Conservation (phyloP, 2,797 vertebrate genomes). For the Haliaeetus vocifer region DNA sequence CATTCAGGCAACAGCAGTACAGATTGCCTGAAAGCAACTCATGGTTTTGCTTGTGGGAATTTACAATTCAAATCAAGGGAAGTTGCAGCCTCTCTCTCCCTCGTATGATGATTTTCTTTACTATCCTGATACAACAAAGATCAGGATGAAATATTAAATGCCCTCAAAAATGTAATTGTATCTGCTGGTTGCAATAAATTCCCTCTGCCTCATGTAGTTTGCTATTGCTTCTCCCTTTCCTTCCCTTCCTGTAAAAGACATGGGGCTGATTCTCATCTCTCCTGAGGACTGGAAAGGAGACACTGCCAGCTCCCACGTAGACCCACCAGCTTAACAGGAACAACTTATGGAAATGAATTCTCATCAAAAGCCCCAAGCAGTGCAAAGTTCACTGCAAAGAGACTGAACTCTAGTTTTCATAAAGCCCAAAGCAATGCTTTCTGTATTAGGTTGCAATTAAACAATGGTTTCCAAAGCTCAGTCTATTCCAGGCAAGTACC, state of each 20-base stretch:
- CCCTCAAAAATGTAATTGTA: constrained; percentile 46
- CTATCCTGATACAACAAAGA: constrained; percentile 11
- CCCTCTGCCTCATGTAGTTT: constrained; percentile 8
- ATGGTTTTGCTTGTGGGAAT: constrained; percentile 1
- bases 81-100: neutral
- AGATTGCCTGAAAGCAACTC: neutral
- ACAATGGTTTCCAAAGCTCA: neutral
- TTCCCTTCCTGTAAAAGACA: neutral
- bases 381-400: neutral
- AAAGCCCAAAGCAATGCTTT: neutral
- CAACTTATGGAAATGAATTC: neutral
- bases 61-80: constrained; percentile 48
- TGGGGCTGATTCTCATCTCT: neutral
- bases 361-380: neutral
- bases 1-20: neutral
- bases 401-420: neutral
- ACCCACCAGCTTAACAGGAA: neutral
- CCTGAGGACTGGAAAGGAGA: neutral
- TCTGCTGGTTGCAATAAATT: constrained; percentile 48
- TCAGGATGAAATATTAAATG: constrained; percentile 58
- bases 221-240: neutral
- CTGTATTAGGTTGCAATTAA: neutral
- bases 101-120: constrained; percentile 35
- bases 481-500: neutral
- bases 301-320: neutral